A percentile compares a stretch with the other conserved stretches of the same genome.
phyloP scores from a whole-genome alignment of 2,888 invertebrate species.

The Pelosia muscerda region DNA sequence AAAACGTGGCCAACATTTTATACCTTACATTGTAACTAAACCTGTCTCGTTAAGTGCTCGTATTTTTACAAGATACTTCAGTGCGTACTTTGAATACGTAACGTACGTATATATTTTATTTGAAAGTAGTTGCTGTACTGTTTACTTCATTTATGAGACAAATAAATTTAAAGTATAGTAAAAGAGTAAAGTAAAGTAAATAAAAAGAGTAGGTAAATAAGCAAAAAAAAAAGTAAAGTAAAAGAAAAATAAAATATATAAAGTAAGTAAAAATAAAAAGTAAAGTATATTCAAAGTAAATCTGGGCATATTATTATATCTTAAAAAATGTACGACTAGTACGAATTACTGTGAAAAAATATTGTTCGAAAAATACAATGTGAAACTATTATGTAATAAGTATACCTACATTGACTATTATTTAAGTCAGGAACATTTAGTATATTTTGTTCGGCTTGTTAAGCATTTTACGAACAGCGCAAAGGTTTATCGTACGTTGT shows the following conservation, averaged over 20 bases:
- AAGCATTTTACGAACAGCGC: not conserved
- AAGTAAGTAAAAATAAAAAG: no score
- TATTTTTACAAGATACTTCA: conserved; percentile 13
- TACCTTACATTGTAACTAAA: conserved; percentile 15
- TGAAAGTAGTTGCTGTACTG: not conserved
- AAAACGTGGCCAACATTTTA: not conserved
- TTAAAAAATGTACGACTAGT: not conserved
- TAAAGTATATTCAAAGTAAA: no score
- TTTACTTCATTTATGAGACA: not conserved
- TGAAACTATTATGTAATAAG: no score
- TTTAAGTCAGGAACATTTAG: no score
- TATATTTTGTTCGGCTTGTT: no score
- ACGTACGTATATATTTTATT: conserved; percentile 1
- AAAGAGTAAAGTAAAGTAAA: no score
- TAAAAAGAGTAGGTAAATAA: no score
- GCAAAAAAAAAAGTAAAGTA: no score
- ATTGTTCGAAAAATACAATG: not conserved
- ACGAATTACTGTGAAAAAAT: not conserved
- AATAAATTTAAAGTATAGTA: not conserved
- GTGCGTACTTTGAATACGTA: conserved; percentile 4
- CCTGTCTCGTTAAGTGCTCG: conserved; percentile 17
- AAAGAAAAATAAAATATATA: no score
- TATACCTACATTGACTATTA: no score
- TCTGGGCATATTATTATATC: no score
- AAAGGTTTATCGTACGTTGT: not conserved